These are phyloP conservation scores for Riparia riparia DNA, from an alignment of 2,113 vertebrate species.

Conservation along the genomic window DNA sequence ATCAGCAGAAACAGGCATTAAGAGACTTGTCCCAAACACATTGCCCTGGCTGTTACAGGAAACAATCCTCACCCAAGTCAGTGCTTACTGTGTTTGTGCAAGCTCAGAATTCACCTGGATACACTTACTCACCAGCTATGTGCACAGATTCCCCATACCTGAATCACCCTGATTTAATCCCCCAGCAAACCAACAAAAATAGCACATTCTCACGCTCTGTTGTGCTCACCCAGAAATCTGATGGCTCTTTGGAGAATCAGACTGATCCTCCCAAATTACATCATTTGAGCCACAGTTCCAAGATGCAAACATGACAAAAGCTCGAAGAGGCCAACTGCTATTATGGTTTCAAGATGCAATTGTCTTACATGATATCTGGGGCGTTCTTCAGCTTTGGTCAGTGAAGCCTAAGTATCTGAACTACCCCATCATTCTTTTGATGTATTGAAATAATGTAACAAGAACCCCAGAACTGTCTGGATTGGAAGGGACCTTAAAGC, in stretches of 20 bases:
- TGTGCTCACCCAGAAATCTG: neutral
- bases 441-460: neutral
- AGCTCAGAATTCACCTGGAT: neutral
- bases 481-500: neutral
- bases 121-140: neutral
- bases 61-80: neutral
- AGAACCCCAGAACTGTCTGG: neutral
- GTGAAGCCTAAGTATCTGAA: neutral
- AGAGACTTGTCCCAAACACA: neutral
- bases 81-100: accelerated
- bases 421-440: neutral
- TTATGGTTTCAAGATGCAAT: neutral
- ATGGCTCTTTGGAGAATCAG: neutral
- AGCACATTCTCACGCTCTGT: neutral
- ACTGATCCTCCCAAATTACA: neutral
- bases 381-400: neutral
- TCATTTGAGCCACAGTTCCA: neutral
- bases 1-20: neutral
- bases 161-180: neutral
- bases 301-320: neutral
- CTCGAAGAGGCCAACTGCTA: accelerated
- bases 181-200: neutral
- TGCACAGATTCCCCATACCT: neutral
- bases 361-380: accelerated
- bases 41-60: neutral